Percentiles rank a stretch among this genome's conserved stretches.
Conservation (phyloP, 1,140 invertebrate genomes). For the Ericerus pela region DNA sequence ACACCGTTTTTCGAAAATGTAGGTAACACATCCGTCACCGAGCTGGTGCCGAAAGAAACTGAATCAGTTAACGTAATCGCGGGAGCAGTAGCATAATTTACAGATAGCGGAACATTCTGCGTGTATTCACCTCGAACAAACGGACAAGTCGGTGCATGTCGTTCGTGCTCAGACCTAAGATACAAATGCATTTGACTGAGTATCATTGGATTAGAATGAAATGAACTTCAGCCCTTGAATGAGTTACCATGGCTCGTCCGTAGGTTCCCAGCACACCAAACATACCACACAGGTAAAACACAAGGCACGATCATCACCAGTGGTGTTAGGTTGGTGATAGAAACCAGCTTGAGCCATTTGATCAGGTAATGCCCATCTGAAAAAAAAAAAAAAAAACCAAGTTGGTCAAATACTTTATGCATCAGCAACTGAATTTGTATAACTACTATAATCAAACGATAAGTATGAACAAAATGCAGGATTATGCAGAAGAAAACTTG, state of each 20-base stretch:
- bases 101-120: constrained; percentile 82
- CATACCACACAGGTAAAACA: constrained; percentile 81
- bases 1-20: constrained; percentile 40
- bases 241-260: constrained; percentile 63
- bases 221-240: background rate
- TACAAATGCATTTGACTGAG: background rate
- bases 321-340: constrained; percentile 78
- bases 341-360: constrained; percentile 93
- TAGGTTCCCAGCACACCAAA: constrained; percentile 88
- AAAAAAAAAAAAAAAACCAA: constrained; percentile 27
- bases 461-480: too few relatives aligned
- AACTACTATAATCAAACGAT: too few relatives aligned
- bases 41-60: constrained; percentile 56
- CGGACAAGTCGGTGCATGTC: constrained; percentile 81
- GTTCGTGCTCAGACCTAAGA: constrained; percentile 80
- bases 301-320: constrained; percentile 81
- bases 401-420: background rate
- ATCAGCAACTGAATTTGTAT: too few relatives aligned
- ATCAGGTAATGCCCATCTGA: constrained; percentile 80
- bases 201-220: background rate
- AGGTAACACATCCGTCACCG: constrained; percentile 39
- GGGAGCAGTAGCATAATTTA: constrained; percentile 75
- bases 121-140: constrained; percentile 89
- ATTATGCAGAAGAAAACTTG: too few relatives aligned
- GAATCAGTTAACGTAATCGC: constrained; percentile 40